A percentile compares a stretch with the other conserved stretches of the same genome.
These are phyloP conservation scores for Phortica variegata DNA, from an alignment of 1,140 invertebrate species.

Conservation along the genomic window DNA sequence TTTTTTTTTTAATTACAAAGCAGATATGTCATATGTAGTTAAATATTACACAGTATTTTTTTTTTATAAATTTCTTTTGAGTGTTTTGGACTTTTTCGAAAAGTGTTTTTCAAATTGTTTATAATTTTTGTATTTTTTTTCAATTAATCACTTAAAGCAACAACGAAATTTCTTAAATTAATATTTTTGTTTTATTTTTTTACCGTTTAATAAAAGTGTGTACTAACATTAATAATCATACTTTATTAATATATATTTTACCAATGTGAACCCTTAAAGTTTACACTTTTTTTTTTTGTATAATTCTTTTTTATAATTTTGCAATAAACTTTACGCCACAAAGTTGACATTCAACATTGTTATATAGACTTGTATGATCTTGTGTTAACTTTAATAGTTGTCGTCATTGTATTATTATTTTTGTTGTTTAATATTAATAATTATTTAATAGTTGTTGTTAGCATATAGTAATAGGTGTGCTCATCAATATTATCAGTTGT, in stretches of 20 bases:
- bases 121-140: too few species aligned
- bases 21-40: constrained; percentile 45
- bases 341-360: constrained; percentile 46
- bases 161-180: too few species aligned
- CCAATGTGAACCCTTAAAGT: constrained; percentile 45
- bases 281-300: constrained; percentile 4
- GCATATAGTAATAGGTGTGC: constrained; percentile 31
- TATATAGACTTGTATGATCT: constrained; percentile 41
- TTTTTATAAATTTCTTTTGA: too few species aligned
- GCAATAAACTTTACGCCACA: constrained; percentile 30
- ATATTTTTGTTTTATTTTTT: too few species aligned
- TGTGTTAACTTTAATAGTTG: constrained; percentile 51
- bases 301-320: constrained; percentile 16
- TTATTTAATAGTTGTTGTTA: constrained; percentile 36
- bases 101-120: too few species aligned
- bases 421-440: constrained; percentile 25
- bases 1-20: constrained; percentile 36
- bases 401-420: constrained; percentile 32
- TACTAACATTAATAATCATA: too few species aligned
- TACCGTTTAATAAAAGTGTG: too few species aligned
- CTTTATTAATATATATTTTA: too few species aligned
- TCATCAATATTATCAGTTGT: constrained; percentile 37
- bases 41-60: too few species aligned
- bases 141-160: too few species aligned
- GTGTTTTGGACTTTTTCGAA: too few species aligned